Evolutionary conservation across 2,888 invertebrate species (phyloP).

Genomic region (Psylliodes chrysocephalus): DNA sequence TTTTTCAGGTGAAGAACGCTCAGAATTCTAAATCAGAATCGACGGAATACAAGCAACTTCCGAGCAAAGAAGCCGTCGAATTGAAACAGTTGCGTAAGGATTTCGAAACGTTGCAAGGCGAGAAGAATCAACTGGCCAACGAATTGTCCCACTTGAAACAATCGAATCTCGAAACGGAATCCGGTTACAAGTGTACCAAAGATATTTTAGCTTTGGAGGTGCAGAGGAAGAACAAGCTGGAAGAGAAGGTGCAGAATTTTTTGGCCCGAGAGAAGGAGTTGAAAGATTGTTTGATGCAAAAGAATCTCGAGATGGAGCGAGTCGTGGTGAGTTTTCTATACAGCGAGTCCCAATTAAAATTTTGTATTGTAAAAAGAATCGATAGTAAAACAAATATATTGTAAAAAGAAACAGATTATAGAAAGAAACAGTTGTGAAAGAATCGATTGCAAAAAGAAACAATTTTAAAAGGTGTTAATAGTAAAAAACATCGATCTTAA

Average conservation of each 20-base stretch:
- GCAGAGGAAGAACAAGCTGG: conserved; percentile 48
- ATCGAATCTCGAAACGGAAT: conserved; percentile 49
- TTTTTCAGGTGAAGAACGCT: background rate
- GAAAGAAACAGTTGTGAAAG: no score
- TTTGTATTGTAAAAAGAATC: no score
- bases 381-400: no score
- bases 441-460: no score
- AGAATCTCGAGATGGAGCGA: conserved; percentile 51
- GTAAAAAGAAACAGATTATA: no score
- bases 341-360: no score
- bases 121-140: conserved; percentile 46
- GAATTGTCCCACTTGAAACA: conserved; percentile 51
- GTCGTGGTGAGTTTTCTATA: conserved; percentile 54
- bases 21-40: conserved; percentile 47
- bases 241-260: conserved; percentile 50
- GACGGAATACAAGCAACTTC: conserved; percentile 58
- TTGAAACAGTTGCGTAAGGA: conserved; percentile 49
- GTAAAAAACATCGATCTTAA: no score
- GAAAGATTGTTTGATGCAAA: conserved; percentile 48
- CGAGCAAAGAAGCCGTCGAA: conserved; percentile 50
- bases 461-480: no score
- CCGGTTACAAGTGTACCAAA: conserved; percentile 53
- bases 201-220: conserved; percentile 53
- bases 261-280: conserved; percentile 46
- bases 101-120: conserved; percentile 44